Evolutionary conservation across 1,140 invertebrate genomes (phyloP).

Genomic region (Apis laboriosa): DNA sequence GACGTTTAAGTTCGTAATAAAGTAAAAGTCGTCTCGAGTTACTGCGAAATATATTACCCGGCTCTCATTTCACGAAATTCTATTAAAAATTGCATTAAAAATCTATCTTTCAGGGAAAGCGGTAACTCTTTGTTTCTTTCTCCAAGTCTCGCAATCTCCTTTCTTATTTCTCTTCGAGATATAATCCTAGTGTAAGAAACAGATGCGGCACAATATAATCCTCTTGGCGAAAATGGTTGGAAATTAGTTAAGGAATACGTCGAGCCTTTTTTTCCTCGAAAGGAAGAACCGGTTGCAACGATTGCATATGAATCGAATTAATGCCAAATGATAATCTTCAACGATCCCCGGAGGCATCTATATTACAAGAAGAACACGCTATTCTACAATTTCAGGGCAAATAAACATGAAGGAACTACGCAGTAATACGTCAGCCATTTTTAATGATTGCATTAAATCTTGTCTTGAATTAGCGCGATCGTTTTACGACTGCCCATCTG

Average conservation of each 20-base stretch:
- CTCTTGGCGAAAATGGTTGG: background rate
- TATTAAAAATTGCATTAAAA: background rate
- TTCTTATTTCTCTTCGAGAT: too few relatives aligned
- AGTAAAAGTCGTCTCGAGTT: background rate
- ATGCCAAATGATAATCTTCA: background rate
- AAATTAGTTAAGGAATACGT: background rate
- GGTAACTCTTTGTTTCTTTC: background rate
- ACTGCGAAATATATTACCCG: background rate
- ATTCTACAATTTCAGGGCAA: background rate
- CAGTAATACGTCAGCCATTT: background rate
- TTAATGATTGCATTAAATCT: background rate
- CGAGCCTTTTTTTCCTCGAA: background rate
- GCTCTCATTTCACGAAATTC: background rate
- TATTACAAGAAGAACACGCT: background rate
- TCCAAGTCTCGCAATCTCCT: too few relatives aligned
- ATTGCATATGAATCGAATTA: background rate
- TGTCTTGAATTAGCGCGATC: background rate
- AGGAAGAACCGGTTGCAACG: too few relatives aligned
- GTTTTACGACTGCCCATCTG: background rate
- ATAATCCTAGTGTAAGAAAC: too few relatives aligned
- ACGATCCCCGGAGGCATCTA: background rate
- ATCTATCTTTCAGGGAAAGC: background rate
- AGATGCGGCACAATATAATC: background rate
- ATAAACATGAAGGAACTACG: background rate
- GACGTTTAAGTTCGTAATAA: background rate